Percentiles rank a stretch among this genome's conserved stretches.
Evolutionary conservation across 2,797 vertebrate genomes (phyloP).

Genomic region (Aplochiton taeniatus): DNA sequence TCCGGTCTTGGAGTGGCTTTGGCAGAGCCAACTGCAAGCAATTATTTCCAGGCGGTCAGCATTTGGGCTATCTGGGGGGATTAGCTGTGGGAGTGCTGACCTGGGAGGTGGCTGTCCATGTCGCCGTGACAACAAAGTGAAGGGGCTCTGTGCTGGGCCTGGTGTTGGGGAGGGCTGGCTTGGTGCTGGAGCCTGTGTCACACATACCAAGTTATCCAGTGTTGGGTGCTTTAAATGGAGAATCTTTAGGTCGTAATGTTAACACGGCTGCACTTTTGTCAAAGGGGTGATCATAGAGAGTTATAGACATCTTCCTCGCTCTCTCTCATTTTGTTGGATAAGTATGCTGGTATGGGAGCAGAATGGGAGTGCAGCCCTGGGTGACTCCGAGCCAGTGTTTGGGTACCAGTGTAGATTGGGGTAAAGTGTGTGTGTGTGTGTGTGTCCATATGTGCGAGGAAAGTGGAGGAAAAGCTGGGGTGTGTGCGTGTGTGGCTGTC

Average conservation of each 20-base stretch:
- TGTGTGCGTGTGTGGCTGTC: constrained; percentile 43
- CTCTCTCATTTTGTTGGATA: constrained; percentile 47
- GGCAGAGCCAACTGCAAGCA: constrained; percentile 49
- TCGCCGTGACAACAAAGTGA: constrained; percentile 62
- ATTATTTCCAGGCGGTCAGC: constrained; percentile 63
- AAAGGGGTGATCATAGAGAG: too few species aligned
- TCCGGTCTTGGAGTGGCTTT: constrained; percentile 54
- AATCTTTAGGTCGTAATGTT: too few species aligned
- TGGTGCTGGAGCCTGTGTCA: neutral
- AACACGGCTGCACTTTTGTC: too few species aligned
- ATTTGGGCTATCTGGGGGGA: constrained; percentile 63
- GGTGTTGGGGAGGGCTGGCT: constrained; percentile 31
- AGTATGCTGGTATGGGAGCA: constrained; percentile 55
- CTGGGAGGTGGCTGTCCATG: constrained; percentile 55
- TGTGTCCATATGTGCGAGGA: constrained; percentile 48
- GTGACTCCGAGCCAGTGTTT: constrained; percentile 48
- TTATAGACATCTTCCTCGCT: constrained; percentile 13
- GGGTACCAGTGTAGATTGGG: constrained; percentile 5
- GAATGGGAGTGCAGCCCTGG: constrained; percentile 60
- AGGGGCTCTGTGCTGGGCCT: constrained; percentile 36
- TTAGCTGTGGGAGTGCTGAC: constrained; percentile 68
- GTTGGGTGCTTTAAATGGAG: too few species aligned
- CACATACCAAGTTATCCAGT: neutral
- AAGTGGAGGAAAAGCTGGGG: constrained; percentile 35
- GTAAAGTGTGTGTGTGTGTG: constrained; percentile 35